These are phyloP conservation scores for Numenius arquata DNA, from an alignment of 2,113 vertebrate species.

Conservation along the genomic window DNA sequence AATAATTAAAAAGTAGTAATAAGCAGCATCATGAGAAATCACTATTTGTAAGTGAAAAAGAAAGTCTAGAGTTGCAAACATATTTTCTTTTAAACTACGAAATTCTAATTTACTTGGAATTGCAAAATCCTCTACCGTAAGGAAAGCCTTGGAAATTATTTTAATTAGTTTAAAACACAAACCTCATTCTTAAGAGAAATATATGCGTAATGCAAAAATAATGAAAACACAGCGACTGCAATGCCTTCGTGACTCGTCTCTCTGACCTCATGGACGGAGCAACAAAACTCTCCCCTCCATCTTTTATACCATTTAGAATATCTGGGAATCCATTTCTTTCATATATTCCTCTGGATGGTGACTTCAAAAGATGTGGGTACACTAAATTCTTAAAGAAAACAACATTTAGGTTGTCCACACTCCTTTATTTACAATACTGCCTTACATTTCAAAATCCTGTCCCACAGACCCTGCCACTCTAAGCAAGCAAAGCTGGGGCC, in stretches of 20 bases:
- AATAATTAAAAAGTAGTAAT: background rate
- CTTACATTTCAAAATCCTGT: background rate
- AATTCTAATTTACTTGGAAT: background rate
- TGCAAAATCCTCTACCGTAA: background rate
- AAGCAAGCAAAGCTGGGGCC: background rate
- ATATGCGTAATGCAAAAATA: background rate
- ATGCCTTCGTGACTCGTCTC: background rate
- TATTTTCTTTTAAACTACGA: background rate
- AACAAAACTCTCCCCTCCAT: background rate
- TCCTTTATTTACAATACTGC: background rate
- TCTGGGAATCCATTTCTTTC: background rate
- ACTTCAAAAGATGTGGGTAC: background rate
- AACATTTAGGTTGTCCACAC: background rate
- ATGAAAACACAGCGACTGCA: fast-evolving
- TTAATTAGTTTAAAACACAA: background rate
- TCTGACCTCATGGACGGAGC: background rate
- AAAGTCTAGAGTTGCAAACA: background rate
- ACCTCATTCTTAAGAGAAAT: background rate
- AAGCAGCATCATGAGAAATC: background rate
- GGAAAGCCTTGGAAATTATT: background rate
- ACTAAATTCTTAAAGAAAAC: background rate
- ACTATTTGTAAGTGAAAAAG: background rate
- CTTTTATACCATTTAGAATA: background rate
- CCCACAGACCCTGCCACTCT: background rate
- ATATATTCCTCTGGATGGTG: background rate